Conservation (phyloP, 2,113 vertebrate species). For the Grus americana region DNA sequence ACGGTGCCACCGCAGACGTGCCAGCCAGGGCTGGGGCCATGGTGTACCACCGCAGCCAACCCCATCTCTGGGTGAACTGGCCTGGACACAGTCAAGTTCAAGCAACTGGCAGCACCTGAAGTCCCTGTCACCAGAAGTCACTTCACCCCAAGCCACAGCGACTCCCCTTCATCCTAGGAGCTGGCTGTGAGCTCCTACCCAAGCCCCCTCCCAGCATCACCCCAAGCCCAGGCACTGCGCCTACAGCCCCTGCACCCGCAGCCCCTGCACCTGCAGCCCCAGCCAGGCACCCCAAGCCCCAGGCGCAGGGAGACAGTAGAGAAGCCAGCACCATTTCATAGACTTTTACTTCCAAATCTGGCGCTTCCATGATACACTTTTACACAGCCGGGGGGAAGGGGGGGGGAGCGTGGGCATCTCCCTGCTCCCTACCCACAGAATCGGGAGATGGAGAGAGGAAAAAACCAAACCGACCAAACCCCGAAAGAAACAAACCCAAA, state of each 20-base stretch:
- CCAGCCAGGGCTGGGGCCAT: neutral
- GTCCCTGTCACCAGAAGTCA: neutral
- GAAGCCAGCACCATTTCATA: constrained; percentile 63
- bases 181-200: neutral
- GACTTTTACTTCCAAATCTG: constrained; percentile 84
- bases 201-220: neutral
- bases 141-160: rapidly evolving
- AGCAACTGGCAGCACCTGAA: neutral
- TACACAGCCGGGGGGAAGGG: constrained; percentile 63
- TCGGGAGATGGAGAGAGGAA: neutral
- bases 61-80: neutral
- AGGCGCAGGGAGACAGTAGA: neutral
- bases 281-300: rapidly evolving
- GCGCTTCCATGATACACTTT: constrained; percentile 78
- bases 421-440: constrained; percentile 22
- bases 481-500: constrained; percentile 2
- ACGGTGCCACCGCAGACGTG: neutral
- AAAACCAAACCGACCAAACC: neutral
- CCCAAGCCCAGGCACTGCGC: rapidly evolving
- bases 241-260: no score
- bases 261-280: neutral
- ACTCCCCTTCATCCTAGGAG: neutral
- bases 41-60: rapidly evolving
- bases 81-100: neutral
- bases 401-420: neutral